Evolutionary conservation across 2,888 invertebrate species (phyloP), one percentile per base, ranked within the genome.

Genomic region (Scotopteryx bipunctaria): DNA sequence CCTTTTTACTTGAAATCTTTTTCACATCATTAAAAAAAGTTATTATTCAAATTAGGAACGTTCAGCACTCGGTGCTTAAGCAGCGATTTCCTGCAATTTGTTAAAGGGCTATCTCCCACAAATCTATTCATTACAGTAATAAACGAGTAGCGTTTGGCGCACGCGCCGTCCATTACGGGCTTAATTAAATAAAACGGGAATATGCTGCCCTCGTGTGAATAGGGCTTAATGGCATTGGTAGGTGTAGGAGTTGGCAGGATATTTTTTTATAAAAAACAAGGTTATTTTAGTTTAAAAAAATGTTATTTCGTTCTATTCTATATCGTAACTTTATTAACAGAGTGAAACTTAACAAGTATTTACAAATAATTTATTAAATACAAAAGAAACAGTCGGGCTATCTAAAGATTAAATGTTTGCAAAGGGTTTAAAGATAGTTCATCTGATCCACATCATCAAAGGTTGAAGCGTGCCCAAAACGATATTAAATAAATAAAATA

Each of bases 81-180:
- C 40, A 55, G 41, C 44, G 44, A 53, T 47, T 53, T 52, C 55
- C 49, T 50, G 43, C 49, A 55, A 55, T 51, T 45, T 45, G 41
- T 53, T 32, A 50, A 47, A 29, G 47, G 50, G 44, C 37, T 53
- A 57, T 55, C 44, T 46, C 43, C 44, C 51, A 33, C 55, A 46
- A 58, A 58, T 52, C 48, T 52, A 49, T 55, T 59, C 44, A 55
- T 53, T 52, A 50, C 17, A 21, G 37, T 50, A 36, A 55, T 29
- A 47, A 43, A 55, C 50, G 32, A 36, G 51, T 38, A 50, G 44
- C 47, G 52, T 59, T n/a, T 11, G 43, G 31, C 38, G 61, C 66
- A 63, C 69, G 66, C 58, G 66, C 5, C 57, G 32, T 56, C 69
- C 67, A 69, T 69, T 69, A 67, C 63, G 48, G 55, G 32, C 57